phyloP scores from a whole-genome alignment of 2,888 invertebrate genomes.

The Rutpela maculata region DNA sequence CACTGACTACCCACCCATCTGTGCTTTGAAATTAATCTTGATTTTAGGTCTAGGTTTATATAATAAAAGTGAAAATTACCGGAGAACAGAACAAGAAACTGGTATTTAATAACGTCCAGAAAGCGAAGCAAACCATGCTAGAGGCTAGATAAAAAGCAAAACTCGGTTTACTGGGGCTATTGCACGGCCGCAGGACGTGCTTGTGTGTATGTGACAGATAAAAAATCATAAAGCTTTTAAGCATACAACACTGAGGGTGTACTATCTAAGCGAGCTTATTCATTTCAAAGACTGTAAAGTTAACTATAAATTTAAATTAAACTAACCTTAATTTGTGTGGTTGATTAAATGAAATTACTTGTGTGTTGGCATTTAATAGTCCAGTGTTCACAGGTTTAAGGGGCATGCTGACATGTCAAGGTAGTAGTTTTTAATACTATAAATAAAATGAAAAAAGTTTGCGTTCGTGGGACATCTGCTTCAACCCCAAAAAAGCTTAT shows the following conservation, averaged over 20 bases:
- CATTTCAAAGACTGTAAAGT: not conserved
- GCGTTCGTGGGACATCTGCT: no score
- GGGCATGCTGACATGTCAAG: no score
- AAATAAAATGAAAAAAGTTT: no score
- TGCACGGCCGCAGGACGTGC: constrained; percentile 7
- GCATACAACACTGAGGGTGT: not conserved
- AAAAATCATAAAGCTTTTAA: constrained; percentile 7
- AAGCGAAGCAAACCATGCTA: not conserved
- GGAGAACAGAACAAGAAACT: not conserved
- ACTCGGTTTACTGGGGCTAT: not conserved
- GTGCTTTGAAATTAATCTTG: no score
- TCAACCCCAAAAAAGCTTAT: no score
- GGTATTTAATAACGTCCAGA: not conserved
- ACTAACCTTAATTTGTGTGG: no score
- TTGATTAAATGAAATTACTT: no score
- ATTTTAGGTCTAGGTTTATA: no score
- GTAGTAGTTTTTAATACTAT: no score
- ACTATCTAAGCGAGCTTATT: not conserved
- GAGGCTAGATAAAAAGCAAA: constrained; percentile 1
- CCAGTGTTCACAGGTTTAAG: no score
- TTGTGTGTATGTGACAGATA: constrained; percentile 7
- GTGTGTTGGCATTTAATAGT: no score
- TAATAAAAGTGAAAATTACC: not conserved
- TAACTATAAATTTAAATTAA: not conserved
- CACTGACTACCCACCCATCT: no score